Evolutionary conservation across 1,140 invertebrate genomes (phyloP), one percentile per base, ranked within the genome.

Genomic region (Drosophila carrolli): DNA sequence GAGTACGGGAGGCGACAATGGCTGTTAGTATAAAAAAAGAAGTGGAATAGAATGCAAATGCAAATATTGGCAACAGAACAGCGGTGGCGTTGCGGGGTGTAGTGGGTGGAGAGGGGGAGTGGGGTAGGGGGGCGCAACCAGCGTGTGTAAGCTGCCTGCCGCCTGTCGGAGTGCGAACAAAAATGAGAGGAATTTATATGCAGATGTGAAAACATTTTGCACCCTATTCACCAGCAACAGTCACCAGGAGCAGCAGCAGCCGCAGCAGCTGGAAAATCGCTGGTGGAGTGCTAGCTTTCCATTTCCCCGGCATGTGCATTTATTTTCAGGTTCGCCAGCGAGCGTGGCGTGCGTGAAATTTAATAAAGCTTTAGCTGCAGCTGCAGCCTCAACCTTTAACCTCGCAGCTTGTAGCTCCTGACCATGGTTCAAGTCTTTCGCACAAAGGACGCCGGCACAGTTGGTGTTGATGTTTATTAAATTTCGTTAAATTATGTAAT

Each of bases 161-260:
- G 62, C 59, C 81, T 85, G 81, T 58, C 76, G 75, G 79, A 65
- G 61, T 82, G 83, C 66, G 66, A 77, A 78, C 84, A 84, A 77
- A 89, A 88, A 84, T 84, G 82, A 83, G 77, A 80, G 84, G 80
- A 88, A 88, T 88, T 88, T 88, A 88, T 88, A 88, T 88, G 84
- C 84, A 88, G 84, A 88, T 88, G 84, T 80, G 84, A 78, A 89
- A 88, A 78, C 84, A 89, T 80, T 88, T 88, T 84, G 84, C 84
- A 88, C 84, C 84, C 84, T 62, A 88, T 88, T 88, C 84, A 73
- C 76, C 54, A n/a, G 50, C 73, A 57, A 72, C 57, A 75, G 59
- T 75, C 54, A 51, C 43, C 35, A 63, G 50, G 55, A 62, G 44
- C 32, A 41, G 54, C 43, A 55, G 35, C 10, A 43, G 27, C 41